Percentiles rank a stretch among this genome's conserved stretches.
phyloP scores from a whole-genome alignment of 2,888 invertebrate species.

The Cataglyphis altisquamis region DNA sequence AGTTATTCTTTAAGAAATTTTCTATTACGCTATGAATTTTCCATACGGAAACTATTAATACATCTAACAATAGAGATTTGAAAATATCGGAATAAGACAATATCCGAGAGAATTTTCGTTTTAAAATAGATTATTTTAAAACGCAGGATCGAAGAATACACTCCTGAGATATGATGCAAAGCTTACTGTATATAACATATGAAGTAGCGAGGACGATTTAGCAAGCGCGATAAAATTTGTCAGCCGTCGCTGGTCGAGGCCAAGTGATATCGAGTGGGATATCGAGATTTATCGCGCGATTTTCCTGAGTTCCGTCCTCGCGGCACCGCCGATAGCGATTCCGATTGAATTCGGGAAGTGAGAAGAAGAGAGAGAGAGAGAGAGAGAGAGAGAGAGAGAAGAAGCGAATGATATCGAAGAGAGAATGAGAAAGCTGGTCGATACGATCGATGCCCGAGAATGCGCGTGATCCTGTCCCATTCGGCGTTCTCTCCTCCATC shows the following conservation, averaged over 20 bases:
- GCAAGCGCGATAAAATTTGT: conserved; percentile 67
- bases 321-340: conserved; percentile 33
- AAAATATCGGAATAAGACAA: not conserved
- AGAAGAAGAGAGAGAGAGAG: conserved; percentile 1
- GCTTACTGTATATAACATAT: conserved; percentile 25
- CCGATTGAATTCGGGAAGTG: conserved; percentile 60
- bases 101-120: not conserved
- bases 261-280: conserved; percentile 63
- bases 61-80: not conserved
- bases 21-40: not conserved
- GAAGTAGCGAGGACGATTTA: conserved; percentile 60
- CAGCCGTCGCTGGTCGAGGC: conserved; percentile 55
- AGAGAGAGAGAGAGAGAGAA: not conserved
- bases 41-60: not conserved
- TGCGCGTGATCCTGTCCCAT: conserved; percentile 30
- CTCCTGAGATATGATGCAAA: not conserved
- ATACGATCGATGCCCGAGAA: conserved; percentile 48
- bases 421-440: conserved; percentile 22
- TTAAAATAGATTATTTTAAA: not conserved
- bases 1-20: not conserved
- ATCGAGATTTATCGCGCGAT: conserved; percentile 68
- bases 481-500: conserved; percentile 42
- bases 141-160: conserved; percentile 12
- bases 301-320: conserved; percentile 57
- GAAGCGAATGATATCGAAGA: not conserved